phyloP scores from a whole-genome alignment of 2,888 invertebrate species.

The Sphaerophoria rueppellii region DNA sequence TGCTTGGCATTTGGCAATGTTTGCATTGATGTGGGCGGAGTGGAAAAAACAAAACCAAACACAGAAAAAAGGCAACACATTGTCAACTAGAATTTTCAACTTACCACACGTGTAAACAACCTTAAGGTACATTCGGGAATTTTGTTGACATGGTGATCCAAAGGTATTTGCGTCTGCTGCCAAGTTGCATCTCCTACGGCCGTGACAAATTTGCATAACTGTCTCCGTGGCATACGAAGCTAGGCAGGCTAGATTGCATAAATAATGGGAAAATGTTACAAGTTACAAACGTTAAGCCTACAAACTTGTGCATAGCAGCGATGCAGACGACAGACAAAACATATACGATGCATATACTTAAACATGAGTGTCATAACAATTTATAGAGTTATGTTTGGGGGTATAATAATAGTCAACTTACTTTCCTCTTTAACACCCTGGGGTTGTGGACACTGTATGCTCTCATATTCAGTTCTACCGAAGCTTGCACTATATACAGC shows the following conservation, averaged over 20 bases:
- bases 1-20: background rate
- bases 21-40: constrained; percentile 17
- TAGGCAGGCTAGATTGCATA: constrained; percentile 88
- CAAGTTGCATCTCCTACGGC: constrained; percentile 90
- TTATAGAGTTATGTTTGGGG: constrained; percentile 44
- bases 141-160: constrained; percentile 90
- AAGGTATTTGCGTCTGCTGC: constrained; percentile 93
- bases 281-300: background rate
- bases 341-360: background rate
- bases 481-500: constrained; percentile 97
- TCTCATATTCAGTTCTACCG: constrained; percentile 95
- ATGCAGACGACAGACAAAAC: background rate
- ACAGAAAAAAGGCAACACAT: background rate
- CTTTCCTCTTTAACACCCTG: constrained; percentile 94
- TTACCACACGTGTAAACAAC: constrained; percentile 94
- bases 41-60: constrained; percentile 6
- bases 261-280: constrained; percentile 21
- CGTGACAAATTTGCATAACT: constrained; percentile 93
- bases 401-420: constrained; percentile 83
- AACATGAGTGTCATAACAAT: constrained; percentile 56
- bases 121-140: constrained; percentile 92
- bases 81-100: constrained; percentile 78
- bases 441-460: constrained; percentile 93
- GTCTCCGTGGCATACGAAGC: constrained; percentile 95
- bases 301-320: background rate